Base-by-base conservation (phyloP, 1,140 invertebrate species). In the Physella acuta region DNA sequence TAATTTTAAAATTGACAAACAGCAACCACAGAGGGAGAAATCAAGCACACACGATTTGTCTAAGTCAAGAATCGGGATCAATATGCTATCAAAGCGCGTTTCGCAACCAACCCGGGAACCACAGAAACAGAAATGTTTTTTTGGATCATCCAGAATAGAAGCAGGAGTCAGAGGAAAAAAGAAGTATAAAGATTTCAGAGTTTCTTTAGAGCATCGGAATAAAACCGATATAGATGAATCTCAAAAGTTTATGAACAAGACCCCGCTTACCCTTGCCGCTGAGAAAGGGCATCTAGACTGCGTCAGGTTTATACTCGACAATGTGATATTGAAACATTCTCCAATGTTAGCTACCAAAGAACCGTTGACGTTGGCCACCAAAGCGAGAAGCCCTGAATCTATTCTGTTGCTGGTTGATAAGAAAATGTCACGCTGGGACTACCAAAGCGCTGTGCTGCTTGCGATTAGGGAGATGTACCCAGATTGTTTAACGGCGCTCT, bases 361-460 rank as follows among this genome's bases (percentile, higher is more conserved):
- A 14, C 55, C 66, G 11, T 33, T 68, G 1, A 59, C 66, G 0
- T 24, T 68, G 30, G 66, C 66, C 0, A 60, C 56, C 8, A 68
- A 68, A 55, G 66, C 66, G 1, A 59, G 36, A 33, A 59, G 55
- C 31, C 66, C 66, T 2, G 66, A 60, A 26, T 26, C 55, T n/a
- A 68, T 68, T 1, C 20, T 60, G 56, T 33, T 68, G 26, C 37
- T 68, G 2, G 24, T 68, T 20, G 31, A 34, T 11, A 36, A 44
- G 20, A 68, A 60, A 60, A 14, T 58, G 24, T 31, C 55, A 4
- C 17, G 28, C 31, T 36, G 28, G 5, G 66, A 68, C 34, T 68
- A 60, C 24, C 66, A 59, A n/a, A 68, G 66, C 66, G 66, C 66
- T 28, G 56, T 68, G 1, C 53, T 68, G 5, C n/a, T 33, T 26